Conservation (phyloP, 1,140 invertebrate species). For the Augochlora pura region DNA sequence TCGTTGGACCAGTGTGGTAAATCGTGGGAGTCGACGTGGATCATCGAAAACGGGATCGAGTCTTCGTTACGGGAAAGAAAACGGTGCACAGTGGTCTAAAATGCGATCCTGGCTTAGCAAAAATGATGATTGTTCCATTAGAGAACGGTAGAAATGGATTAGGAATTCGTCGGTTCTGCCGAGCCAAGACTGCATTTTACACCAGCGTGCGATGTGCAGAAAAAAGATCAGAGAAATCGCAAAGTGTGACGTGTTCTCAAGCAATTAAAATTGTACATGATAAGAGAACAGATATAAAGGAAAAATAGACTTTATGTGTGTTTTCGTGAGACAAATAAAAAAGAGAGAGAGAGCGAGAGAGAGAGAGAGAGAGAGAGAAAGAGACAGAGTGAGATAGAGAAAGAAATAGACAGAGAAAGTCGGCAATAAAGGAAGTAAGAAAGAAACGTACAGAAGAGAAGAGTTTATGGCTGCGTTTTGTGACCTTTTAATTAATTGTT, state of each 20-base stretch:
- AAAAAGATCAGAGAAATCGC: constrained; percentile 36
- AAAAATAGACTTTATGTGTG: constrained; percentile 33
- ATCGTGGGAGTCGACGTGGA: constrained; percentile 1
- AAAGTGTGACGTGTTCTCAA: constrained; percentile 62
- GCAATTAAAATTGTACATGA: constrained; percentile 60
- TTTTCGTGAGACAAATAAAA: constrained; percentile 23
- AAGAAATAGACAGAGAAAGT: background rate
- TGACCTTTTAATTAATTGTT: constrained; percentile 53
- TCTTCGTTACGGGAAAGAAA: constrained; percentile 7
- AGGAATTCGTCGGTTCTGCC: too few species aligned
- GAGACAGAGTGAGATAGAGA: constrained; percentile 27
- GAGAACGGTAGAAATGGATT: too few species aligned
- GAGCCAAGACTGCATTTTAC: too few species aligned
- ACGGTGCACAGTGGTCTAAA: too few species aligned
- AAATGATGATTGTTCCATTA: too few species aligned
- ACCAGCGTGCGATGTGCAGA: constrained; percentile 31
- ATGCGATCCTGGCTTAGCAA: too few species aligned
- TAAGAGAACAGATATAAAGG: constrained; percentile 44
- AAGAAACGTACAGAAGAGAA: constrained; percentile 63
- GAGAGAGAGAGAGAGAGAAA: constrained; percentile 20
- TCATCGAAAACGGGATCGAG: constrained; percentile 23
- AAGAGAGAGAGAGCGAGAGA: constrained; percentile 32
- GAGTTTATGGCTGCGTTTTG: constrained; percentile 65
- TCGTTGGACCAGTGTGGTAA: background rate
- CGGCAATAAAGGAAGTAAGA: constrained; percentile 31